Evolutionary conservation across 2,888 invertebrate species (phyloP).

Genomic region (Dexiosoma caninum): DNA sequence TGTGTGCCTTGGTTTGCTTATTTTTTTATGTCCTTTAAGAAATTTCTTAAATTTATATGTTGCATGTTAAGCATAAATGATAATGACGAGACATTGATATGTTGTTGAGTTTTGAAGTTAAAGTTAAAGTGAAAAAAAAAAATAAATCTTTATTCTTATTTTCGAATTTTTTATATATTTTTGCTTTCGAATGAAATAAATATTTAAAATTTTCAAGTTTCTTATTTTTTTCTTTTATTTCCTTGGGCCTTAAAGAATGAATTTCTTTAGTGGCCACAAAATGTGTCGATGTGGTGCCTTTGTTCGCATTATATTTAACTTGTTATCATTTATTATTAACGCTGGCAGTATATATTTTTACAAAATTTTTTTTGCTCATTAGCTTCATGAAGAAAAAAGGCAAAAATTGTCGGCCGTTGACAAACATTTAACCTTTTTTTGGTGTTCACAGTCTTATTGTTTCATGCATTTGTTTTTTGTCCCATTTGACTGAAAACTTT

Average conservation of each 20-base stretch:
- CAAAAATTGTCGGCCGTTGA: constrained; percentile 36
- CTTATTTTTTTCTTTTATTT: neutral
- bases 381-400: constrained; percentile 33
- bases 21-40: constrained; percentile 9
- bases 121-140: no score
- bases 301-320: constrained; percentile 37
- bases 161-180: neutral
- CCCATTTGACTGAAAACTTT: neutral
- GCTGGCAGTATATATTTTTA: constrained; percentile 19
- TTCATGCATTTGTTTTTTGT: neutral
- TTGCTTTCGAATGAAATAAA: constrained; percentile 32
- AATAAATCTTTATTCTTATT: neutral
- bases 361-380: constrained; percentile 50
- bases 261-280: constrained; percentile 30
- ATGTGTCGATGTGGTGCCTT: constrained; percentile 5
- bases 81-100: constrained; percentile 59
- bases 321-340: constrained; percentile 19
- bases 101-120: constrained; percentile 36
- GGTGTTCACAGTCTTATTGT: neutral
- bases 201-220: constrained; percentile 50
- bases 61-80: constrained; percentile 59
- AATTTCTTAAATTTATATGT: constrained; percentile 45
- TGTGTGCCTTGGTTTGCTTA: neutral
- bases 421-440: constrained; percentile 45
- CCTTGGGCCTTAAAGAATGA: constrained; percentile 3